A percentile compares a stretch with the other conserved stretches of the same genome.
phyloP scores from a whole-genome alignment of 2,113 vertebrate genomes.

The Apteryx mantelli region DNA sequence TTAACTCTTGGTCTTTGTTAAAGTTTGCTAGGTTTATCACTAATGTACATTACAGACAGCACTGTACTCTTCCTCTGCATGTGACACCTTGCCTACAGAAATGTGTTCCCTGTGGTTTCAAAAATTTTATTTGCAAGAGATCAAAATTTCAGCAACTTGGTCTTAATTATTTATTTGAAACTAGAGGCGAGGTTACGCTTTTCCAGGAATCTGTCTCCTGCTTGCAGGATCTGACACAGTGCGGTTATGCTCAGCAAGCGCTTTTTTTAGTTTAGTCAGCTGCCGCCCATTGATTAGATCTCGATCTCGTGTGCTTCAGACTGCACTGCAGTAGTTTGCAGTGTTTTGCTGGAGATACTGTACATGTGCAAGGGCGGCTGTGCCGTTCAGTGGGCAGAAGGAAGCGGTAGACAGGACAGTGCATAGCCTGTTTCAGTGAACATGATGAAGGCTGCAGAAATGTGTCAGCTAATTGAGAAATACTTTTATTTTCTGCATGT shows the following conservation, averaged over 20 bases:
- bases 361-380: not conserved
- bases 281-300: conserved; percentile 64
- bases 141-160: not conserved
- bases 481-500: not conserved
- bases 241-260: conserved; percentile 17
- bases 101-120: not conserved
- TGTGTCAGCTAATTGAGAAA: conserved; percentile 1
- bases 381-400: not conserved
- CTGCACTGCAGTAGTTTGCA: conserved; percentile 73
- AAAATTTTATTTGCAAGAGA: not conserved
- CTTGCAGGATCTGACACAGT: not conserved
- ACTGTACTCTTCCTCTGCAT: not conserved
- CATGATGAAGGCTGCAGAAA: not conserved
- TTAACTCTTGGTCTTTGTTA: not conserved
- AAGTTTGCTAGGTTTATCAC: not conserved
- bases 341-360: conserved; percentile 16
- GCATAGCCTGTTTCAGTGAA: not conserved
- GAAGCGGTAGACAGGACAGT: not conserved
- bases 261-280: conserved; percentile 71
- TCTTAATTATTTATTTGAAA: not conserved
- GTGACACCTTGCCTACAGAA: not conserved
- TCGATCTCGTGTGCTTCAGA: conserved; percentile 32
- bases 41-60: not conserved
- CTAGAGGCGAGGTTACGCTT: not conserved
- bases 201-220: not conserved